A percentile compares a stretch with the other conserved stretches of the same genome.
Evolutionary conservation across 2,113 vertebrate genomes (phyloP).

Genomic region (Phylloscopus whistleri): DNA sequence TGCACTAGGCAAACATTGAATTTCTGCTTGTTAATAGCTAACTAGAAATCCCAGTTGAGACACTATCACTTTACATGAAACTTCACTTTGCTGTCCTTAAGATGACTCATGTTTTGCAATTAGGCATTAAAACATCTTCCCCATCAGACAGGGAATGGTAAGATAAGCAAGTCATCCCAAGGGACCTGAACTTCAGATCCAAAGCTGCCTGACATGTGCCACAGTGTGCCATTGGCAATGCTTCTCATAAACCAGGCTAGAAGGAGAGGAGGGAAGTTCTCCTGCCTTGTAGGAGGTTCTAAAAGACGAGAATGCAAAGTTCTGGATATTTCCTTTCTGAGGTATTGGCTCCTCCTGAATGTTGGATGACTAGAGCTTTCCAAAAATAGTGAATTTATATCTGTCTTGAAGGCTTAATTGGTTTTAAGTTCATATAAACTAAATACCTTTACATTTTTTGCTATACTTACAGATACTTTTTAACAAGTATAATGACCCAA

Average conservation of each 20-base stretch:
- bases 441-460: not conserved
- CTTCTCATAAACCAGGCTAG: not conserved
- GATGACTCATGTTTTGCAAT: not conserved
- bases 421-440: not conserved
- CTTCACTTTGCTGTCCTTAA: not conserved
- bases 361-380: not conserved
- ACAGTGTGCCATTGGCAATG: not conserved
- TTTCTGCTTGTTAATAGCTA: not conserved
- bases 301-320: not conserved
- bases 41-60: not conserved
- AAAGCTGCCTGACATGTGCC: not conserved
- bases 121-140: not conserved
- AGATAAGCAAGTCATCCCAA: not conserved
- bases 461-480: not conserved
- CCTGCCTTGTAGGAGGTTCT: not conserved
- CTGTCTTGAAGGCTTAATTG: not conserved
- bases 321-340: not conserved
- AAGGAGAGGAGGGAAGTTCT: not conserved
- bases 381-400: not conserved
- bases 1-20: not conserved
- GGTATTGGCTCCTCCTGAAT: not conserved
- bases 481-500: not conserved
- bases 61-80: not conserved
- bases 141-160: not conserved
- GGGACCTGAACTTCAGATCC: not conserved